These are phyloP conservation scores for Temnothorax nylanderi DNA, from an alignment of 1,140 invertebrate species.

Conservation along the genomic window DNA sequence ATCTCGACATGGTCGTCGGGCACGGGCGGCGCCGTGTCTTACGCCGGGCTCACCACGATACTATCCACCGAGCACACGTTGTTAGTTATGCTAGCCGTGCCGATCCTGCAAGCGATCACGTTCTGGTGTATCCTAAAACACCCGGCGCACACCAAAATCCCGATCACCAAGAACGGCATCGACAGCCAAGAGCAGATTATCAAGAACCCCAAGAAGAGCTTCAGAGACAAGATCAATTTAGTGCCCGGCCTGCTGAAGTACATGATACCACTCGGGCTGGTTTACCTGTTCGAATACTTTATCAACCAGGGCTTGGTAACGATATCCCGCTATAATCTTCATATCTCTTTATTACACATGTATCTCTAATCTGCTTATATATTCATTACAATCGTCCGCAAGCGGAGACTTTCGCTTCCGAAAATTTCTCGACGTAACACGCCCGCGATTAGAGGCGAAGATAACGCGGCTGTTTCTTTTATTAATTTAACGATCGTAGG, in stretches of 20 bases:
- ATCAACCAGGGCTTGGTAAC: conserved; percentile 95
- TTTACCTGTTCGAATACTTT: conserved; percentile 96
- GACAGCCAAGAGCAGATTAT: conserved; percentile 82
- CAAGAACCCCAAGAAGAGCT: conserved; percentile 78
- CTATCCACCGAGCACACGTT: conserved; percentile 89
- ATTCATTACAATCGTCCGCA: neutral
- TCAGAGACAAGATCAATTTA: conserved; percentile 87
- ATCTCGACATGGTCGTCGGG: conserved; percentile 95
- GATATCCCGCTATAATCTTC: conserved; percentile 13
- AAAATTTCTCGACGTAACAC: conserved; percentile 11
- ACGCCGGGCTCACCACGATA: conserved; percentile 88
- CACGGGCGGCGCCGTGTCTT: conserved; percentile 92
- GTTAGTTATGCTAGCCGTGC: conserved; percentile 91
- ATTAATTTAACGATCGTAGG: conserved; percentile 6
- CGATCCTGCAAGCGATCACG: conserved; percentile 88
- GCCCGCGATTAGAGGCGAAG: neutral
- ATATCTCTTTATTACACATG: neutral
- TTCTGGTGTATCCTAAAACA: conserved; percentile 88
- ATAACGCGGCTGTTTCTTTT: neutral
- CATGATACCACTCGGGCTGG: conserved; percentile 92
- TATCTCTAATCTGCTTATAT: neutral
- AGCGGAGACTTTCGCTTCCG: conserved; percentile 5
- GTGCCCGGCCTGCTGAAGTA: conserved; percentile 90
- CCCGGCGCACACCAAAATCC: conserved; percentile 70
- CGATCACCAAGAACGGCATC: conserved; percentile 74